These are phyloP conservation scores for Stictonetta naevosa DNA, from an alignment of 2,113 vertebrate genomes.

Conservation along the genomic window DNA sequence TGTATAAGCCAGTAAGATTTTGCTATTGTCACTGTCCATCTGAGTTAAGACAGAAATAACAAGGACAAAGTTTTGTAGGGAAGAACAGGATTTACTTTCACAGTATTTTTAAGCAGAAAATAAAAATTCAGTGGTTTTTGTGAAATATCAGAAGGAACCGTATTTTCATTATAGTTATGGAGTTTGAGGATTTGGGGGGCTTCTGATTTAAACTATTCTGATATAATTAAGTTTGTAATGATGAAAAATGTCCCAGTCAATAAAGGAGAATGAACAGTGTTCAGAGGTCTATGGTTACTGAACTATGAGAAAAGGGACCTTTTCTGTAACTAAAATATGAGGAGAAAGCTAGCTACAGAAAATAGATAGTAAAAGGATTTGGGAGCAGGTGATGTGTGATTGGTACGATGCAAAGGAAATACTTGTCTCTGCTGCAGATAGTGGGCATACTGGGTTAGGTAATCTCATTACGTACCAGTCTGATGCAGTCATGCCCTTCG, in stretches of 20 bases:
- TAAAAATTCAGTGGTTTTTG: background rate
- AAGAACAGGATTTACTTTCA: background rate
- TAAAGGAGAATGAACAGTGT: background rate
- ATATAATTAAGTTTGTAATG: background rate
- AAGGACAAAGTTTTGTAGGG: background rate
- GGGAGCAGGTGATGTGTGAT: background rate
- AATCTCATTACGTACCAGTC: background rate
- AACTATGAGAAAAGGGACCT: background rate
- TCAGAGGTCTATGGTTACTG: background rate
- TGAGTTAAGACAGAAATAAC: background rate
- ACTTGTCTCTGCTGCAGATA: background rate
- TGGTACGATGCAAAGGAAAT: background rate
- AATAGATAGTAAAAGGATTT: background rate
- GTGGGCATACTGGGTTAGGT: background rate
- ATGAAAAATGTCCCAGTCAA: background rate
- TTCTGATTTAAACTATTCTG: background rate
- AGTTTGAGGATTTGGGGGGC: background rate
- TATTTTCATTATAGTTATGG: background rate
- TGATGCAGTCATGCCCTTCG: background rate
- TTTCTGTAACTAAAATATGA: background rate
- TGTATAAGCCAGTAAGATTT: accelerated
- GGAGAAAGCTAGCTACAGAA: background rate
- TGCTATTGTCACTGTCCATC: background rate
- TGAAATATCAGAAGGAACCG: background rate
- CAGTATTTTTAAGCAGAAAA: background rate